Conservation (phyloP, 2,113 vertebrate genomes). For the Hassar affinis region DNA sequence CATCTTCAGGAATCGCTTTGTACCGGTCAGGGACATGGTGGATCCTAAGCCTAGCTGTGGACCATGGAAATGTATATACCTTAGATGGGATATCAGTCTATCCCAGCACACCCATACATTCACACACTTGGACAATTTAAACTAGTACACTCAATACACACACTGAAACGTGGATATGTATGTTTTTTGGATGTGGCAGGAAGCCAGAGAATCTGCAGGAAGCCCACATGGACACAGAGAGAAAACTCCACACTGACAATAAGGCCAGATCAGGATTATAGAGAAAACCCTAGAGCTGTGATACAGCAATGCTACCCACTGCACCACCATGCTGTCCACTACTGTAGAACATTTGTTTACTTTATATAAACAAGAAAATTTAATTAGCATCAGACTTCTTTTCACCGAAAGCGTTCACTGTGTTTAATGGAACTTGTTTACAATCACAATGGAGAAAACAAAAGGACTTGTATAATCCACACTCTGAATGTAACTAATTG, state of each 20-base stretch:
- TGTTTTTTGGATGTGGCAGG: neutral
- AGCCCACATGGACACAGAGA: neutral
- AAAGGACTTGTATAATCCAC: neutral
- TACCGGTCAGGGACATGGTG: neutral
- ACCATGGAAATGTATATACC: neutral
- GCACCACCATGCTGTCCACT: neutral
- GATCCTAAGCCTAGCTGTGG: neutral
- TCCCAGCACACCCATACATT: neutral
- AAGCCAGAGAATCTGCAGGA: neutral
- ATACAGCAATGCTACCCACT: neutral
- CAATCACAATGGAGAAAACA: neutral
- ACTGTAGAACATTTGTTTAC: neutral
- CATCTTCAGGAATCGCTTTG: neutral
- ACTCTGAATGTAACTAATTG: conserved; percentile 16
- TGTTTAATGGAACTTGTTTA: neutral
- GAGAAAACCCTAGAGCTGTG: neutral
- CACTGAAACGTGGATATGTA: neutral
- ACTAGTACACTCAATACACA: neutral
- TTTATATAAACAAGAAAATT: neutral
- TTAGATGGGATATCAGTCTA: neutral
- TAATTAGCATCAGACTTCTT: neutral
- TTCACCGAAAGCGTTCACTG: neutral
- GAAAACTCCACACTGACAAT: neutral
- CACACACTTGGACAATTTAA: neutral
- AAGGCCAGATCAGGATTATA: neutral